Base-by-base conservation (phyloP, 1,140 invertebrate species). In the Drosophila pectinifera region DNA sequence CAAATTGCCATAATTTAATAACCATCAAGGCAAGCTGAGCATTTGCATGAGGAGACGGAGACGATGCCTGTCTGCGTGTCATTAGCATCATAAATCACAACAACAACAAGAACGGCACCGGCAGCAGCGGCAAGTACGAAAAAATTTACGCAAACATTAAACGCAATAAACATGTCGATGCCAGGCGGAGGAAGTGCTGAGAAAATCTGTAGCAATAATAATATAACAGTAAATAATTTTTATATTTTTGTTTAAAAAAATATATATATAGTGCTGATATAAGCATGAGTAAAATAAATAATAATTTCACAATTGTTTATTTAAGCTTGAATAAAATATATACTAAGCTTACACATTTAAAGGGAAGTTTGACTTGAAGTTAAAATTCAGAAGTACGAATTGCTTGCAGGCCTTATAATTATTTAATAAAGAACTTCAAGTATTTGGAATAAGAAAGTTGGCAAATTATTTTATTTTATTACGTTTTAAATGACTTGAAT, bases 1-100 rank as follows among this genome's bases (percentile, higher is more conserved):
- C 86, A 89, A 89, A 89, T 89, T 89, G 85, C 85, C 85, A 85
- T 89, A 89, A 89, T 89, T 89, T 89, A 89, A 89, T 89, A 89
- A 89, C 80, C 85, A 89, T 90, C 85, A 90, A 84, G 69, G 61
- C 80, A 72, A 72, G 56, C 68, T 72, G 73, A 73, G 59, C 51
- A 59, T 42, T 57, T 65, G 65, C 77, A 57, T 49, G 56, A 31
- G 38, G 11, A 55, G 64, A 38, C 22, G 54, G 38, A 64, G 61
- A 68, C 48, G 48, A 69, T 68, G 24, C 22, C 68, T 80, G 73
- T 54, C 85, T 78, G 73, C 78, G 73, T 89, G 85, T 89, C 85
- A 89, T 90, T 90, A 90, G 80, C 86, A 90, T 86, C 86, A 90
- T 90, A 90, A 86, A 90, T 90, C 86, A 90, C 72, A 86, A 80